Evolutionary conservation across 2,113 vertebrate species (phyloP).

Genomic region (Tenebrosternarchus preto): DNA sequence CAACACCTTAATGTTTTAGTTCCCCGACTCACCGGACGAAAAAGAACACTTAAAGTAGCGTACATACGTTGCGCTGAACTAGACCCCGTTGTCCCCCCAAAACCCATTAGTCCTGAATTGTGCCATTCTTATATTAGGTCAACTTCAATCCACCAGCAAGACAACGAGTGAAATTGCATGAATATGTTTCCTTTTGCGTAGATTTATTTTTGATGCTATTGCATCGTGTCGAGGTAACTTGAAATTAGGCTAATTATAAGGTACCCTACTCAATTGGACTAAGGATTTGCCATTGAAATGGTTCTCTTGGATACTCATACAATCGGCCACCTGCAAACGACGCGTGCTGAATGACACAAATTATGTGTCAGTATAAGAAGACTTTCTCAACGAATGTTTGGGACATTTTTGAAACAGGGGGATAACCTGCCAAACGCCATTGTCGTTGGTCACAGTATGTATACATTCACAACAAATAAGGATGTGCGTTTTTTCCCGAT

Average conservation of each 20-base stretch:
- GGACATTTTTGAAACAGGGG: slow-evolving; percentile 36
- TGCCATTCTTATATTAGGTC: slow-evolving; percentile 42
- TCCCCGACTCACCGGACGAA: slow-evolving; percentile 28
- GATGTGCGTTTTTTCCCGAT: background rate
- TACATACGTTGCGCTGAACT: slow-evolving; percentile 10
- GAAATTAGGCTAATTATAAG: slow-evolving; percentile 67
- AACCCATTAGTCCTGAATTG: slow-evolving; percentile 32
- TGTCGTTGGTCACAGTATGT: slow-evolving; percentile 40
- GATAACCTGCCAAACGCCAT: slow-evolving; percentile 35
- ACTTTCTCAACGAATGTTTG: slow-evolving; percentile 36
- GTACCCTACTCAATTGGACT: slow-evolving; percentile 61
- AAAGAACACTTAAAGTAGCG: slow-evolving; percentile 21
- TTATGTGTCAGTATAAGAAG: slow-evolving; percentile 39
- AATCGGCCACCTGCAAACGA: slow-evolving; percentile 74
- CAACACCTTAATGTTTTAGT: slow-evolving; percentile 51
- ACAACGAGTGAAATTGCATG: background rate
- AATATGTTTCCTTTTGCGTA: slow-evolving; percentile 53
- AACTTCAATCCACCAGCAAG: background rate
- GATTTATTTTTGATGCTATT: slow-evolving; percentile 61
- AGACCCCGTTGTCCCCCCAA: slow-evolving; percentile 28
- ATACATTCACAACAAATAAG: slow-evolving; percentile 19
- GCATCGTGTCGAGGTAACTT: slow-evolving; percentile 65
- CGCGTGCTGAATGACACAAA: slow-evolving; percentile 33
- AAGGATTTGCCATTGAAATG: slow-evolving; percentile 59
- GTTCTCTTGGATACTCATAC: slow-evolving; percentile 52